Evolutionary conservation across 37 sponge, comb jelly and placozoan genomes (phyloP), one percentile per base, ranked within the genome.

Genomic region (Geodia barretti): DNA sequence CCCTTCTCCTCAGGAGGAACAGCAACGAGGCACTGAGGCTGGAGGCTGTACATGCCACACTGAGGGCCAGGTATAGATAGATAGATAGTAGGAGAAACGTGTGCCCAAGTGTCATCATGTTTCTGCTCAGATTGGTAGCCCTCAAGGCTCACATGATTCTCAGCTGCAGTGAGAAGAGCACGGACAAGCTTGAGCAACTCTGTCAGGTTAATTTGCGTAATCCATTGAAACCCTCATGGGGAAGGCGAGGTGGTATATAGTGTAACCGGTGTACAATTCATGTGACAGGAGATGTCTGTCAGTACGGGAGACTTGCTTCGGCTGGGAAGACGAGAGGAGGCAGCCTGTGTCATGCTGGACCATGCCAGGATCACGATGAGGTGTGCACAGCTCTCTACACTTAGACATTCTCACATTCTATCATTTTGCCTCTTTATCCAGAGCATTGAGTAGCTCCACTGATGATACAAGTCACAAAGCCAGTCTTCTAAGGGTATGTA

Each of bases 401-500:
- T n/a, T n/a, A n/a, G n/a, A n/a, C n/a, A n/a, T n/a, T n/a, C n/a
- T n/a, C n/a, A n/a, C n/a, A n/a, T n/a, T n/a, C n/a, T n/a, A n/a
- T n/a, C n/a, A n/a, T n/a, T n/a, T n/a, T n/a, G n/a, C n/a, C n/a
- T n/a, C n/a, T n/a, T n/a, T n/a, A n/a, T n/a, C n/a, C n/a, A n/a
- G n/a, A n/a, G n/a, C n/a, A n/a, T 47, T 14, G 7, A 47, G 11
- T 14, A 47, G 14, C 54, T 47, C 54, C 7, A 7, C 54, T 47
- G 54, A 47, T 17, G 54, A 47, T 47, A 47, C 14, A 14, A 47
- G 54, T 31, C 65, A 42, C 63, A 47, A 70, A 63, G 71, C 60
- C 14, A 60, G 62, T 73, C 39, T 86, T 39, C 43, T 76, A 1
- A 31, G 60, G 64, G 85, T n/a, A n/a, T n/a, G n/a, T n/a, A n/a